These are phyloP conservation scores for Pristionchus entomophagus DNA, from an alignment of 2,888 invertebrate genomes.

Conservation along the genomic window DNA sequence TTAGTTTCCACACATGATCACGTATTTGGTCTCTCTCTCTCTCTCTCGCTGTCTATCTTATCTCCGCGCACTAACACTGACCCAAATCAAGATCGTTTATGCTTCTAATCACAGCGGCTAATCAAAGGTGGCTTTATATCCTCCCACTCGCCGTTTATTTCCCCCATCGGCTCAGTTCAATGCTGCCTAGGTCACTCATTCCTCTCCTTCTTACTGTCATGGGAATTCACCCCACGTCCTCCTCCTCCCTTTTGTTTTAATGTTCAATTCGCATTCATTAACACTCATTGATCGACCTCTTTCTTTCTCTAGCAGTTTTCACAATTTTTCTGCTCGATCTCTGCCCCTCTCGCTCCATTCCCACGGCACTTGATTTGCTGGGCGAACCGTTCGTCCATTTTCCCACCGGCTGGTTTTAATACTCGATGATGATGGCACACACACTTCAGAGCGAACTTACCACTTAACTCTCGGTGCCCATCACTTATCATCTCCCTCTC, in stretches of 20 bases:
- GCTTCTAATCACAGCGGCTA: constrained; percentile 36
- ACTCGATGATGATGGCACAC: constrained; percentile 11
- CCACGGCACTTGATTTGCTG: constrained; percentile 9
- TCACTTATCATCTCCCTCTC: constrained; percentile 4
- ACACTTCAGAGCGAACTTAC: constrained; percentile 28
- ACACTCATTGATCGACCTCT: constrained; percentile 42
- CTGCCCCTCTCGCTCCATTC: constrained; percentile 2
- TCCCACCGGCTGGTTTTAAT: constrained; percentile 40
- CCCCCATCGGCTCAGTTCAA: constrained; percentile 2
- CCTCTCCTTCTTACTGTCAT: not conserved
- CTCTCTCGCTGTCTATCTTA: not conserved
- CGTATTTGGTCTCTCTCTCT: not conserved
- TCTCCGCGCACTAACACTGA: constrained; percentile 11
- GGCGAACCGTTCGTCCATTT: constrained; percentile 13
- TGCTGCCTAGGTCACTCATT: not conserved
- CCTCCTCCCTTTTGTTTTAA: constrained; percentile 26
- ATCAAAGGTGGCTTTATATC: constrained; percentile 20
- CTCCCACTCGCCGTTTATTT: not conserved
- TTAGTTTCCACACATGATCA: not conserved
- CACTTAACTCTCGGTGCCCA: not conserved
- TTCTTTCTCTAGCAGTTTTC: constrained; percentile 1
- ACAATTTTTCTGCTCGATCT: not conserved
- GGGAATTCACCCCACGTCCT: not conserved
- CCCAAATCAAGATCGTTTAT: constrained; percentile 41
- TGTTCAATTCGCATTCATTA: constrained; percentile 4